Conservation (phyloP, 2,797 vertebrate species). For the Scomberomorus guttatus region DNA sequence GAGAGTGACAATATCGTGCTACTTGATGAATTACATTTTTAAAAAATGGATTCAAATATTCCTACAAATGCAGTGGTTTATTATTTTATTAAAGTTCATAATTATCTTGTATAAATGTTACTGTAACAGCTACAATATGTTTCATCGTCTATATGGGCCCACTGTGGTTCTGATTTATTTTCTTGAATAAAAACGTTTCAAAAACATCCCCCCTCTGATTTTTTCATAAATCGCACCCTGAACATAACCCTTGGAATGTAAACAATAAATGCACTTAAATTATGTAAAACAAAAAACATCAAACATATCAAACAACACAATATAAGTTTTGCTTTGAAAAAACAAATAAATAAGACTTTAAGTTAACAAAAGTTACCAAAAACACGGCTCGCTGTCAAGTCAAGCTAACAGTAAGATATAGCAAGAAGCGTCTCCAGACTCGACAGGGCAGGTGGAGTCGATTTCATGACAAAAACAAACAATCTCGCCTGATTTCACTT, state of each 20-base stretch:
- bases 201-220: too few relatives aligned
- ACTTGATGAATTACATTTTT: too few relatives aligned
- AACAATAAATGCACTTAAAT: constrained; percentile 87
- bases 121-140: too few relatives aligned
- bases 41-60: too few relatives aligned
- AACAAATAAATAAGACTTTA: constrained; percentile 87
- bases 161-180: too few relatives aligned
- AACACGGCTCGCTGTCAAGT: constrained; percentile 42
- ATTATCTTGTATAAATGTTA: too few relatives aligned
- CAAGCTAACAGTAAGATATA: constrained; percentile 45
- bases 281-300: constrained; percentile 72
- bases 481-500: constrained; percentile 15
- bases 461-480: constrained; percentile 19
- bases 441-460: constrained; percentile 23
- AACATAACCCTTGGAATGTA: constrained; percentile 81
- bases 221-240: too few relatives aligned
- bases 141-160: too few relatives aligned
- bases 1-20: too few relatives aligned
- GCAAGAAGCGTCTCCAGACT: constrained; percentile 34
- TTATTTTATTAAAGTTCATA: too few relatives aligned
- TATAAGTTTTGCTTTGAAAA: constrained; percentile 79
- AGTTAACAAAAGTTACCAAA: constrained; percentile 81
- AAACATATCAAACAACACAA: constrained; percentile 74
- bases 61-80: too few relatives aligned
- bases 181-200: too few relatives aligned